Conservation (phyloP, 2,797 vertebrate genomes). For the Simalia tracyae region DNA sequence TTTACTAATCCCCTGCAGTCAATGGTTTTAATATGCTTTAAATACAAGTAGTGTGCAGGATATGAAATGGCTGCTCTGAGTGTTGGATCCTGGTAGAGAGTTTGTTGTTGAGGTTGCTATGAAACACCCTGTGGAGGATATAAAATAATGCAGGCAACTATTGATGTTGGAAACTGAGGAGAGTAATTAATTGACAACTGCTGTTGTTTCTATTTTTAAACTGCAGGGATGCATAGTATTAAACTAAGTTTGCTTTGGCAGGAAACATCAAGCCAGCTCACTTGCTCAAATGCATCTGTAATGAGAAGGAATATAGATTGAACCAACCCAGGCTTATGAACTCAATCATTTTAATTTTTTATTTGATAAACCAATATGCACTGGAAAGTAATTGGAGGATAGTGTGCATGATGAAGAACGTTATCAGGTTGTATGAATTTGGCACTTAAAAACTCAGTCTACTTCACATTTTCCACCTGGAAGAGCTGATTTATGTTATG, state of each 20-base stretch:
- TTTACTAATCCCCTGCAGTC: neutral
- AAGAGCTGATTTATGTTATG: neutral
- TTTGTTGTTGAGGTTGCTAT: conserved; percentile 8
- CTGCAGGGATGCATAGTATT: conserved; percentile 43
- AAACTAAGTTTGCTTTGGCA: conserved; percentile 19
- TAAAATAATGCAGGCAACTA: conserved; percentile 27
- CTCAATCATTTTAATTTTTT: neutral
- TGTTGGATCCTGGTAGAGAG: neutral
- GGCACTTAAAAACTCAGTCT: neutral
- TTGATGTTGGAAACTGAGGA: conserved; percentile 33
- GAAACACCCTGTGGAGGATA: conserved; percentile 11
- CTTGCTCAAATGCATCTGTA: conserved; percentile 15
- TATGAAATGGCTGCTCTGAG: neutral
- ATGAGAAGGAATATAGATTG: conserved; percentile 27
- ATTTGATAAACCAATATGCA: neutral
- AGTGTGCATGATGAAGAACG: neutral
- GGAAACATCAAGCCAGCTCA: conserved; percentile 40
- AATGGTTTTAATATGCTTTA: conserved; percentile 1
- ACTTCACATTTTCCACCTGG: neutral
- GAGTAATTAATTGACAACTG: conserved; percentile 51
- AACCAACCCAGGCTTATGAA: conserved; percentile 37
- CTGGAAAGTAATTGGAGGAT: neutral
- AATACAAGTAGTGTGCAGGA: neutral
- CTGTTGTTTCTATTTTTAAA: conserved; percentile 52
- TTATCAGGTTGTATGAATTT: neutral